Conservation (phyloP, 1,140 invertebrate genomes). For the Plodia interpunctella region DNA sequence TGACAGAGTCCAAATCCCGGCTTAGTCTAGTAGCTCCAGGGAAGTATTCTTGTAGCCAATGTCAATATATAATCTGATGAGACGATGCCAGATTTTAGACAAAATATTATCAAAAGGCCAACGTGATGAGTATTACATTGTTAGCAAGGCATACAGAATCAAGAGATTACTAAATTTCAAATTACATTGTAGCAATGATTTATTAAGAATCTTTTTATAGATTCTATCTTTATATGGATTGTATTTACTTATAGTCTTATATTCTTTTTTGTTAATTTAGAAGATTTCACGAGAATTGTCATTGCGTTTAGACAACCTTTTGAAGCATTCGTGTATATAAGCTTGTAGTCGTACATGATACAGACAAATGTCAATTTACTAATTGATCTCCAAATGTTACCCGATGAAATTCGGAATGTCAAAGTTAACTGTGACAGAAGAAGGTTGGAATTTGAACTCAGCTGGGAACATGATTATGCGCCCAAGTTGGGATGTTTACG, state of each 20-base stretch:
- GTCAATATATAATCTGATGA: background rate
- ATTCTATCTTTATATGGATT: too few relatives aligned
- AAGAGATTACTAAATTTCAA: too few relatives aligned
- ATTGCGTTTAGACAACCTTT: too few relatives aligned
- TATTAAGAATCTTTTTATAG: too few relatives aligned
- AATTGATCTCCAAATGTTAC: background rate
- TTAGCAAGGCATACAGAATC: too few relatives aligned
- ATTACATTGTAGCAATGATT: too few relatives aligned
- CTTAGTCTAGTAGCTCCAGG: background rate
- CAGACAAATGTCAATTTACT: background rate
- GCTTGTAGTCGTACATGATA: too few relatives aligned
- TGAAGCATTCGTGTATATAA: too few relatives aligned
- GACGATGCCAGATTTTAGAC: background rate
- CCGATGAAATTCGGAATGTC: background rate
- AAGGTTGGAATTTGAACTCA: background rate
- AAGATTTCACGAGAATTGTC: too few relatives aligned
- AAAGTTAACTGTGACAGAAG: background rate
- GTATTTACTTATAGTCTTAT: too few relatives aligned
- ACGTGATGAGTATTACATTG: too few relatives aligned
- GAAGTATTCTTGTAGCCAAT: background rate
- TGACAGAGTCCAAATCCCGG: slow-evolving; percentile 9
- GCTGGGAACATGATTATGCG: background rate
- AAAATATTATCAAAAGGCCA: background rate
- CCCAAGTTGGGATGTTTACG: background rate
- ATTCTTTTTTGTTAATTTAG: too few relatives aligned